phyloP scores from a whole-genome alignment of 2,113 vertebrate species.

The Nematolebias whitei region DNA sequence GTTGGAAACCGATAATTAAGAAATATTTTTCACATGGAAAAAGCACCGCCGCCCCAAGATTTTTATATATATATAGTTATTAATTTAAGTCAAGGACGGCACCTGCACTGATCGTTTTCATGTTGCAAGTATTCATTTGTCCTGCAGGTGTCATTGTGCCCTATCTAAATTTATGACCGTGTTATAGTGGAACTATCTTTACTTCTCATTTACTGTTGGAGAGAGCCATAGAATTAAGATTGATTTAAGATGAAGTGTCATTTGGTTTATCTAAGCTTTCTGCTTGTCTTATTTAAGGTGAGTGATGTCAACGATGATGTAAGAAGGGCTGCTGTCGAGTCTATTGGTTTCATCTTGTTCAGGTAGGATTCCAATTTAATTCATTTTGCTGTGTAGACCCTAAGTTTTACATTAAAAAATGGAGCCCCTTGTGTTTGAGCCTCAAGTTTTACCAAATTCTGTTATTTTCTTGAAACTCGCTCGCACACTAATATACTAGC shows the following conservation, averaged over 20 bases:
- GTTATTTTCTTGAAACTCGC: no score
- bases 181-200: not conserved
- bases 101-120: no score
- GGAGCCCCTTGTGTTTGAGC: not conserved
- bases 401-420: not conserved
- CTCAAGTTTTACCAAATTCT: not conserved
- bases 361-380: conserved; percentile 80
- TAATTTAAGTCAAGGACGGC: no score
- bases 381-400: not conserved
- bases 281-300: conserved; percentile 79
- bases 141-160: conserved; percentile 68
- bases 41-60: no score
- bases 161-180: not conserved
- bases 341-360: conserved; percentile 98
- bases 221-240: not conserved
- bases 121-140: not conserved
- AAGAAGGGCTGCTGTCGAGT: conserved; percentile 95
- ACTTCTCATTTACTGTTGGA: no score
- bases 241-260: not conserved
- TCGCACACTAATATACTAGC: no score
- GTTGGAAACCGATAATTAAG: not conserved
- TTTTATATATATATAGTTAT: no score
- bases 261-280: not conserved
- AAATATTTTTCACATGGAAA: no score
- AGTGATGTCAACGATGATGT: conserved; percentile 98